These are phyloP conservation scores for Conus canariensis DNA, from an alignment of 2,888 invertebrate genomes.

Conservation along the genomic window DNA sequence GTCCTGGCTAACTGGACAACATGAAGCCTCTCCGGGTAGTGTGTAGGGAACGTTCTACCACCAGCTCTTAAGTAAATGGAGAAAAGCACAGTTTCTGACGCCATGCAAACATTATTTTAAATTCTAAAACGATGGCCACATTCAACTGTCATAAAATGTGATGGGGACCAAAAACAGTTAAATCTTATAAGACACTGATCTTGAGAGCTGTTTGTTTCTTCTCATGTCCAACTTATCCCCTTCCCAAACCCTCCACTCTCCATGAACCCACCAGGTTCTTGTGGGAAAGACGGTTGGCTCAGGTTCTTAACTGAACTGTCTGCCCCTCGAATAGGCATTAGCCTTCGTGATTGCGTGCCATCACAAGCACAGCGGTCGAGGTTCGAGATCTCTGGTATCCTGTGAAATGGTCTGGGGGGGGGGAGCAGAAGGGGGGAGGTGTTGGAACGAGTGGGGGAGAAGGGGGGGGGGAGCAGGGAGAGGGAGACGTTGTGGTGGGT, in stretches of 20 bases:
- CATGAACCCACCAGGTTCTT: not conserved
- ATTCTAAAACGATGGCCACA: no score
- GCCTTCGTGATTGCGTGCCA: conserved; percentile 37
- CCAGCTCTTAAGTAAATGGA: no score
- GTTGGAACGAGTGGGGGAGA: not conserved
- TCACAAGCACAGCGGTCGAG: conserved; percentile 18
- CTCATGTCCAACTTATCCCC: no score
- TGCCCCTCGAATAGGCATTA: conserved; percentile 6
- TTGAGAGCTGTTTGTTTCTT: no score
- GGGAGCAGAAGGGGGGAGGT: not conserved
- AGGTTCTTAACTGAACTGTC: conserved; percentile 9
- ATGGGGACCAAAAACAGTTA: no score
- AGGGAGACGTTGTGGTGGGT: not conserved
- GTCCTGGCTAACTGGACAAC: no score
- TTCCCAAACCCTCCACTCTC: not conserved
- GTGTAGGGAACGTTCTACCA: not conserved
- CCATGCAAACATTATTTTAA: no score
- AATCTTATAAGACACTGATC: no score
- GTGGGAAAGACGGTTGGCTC: not conserved
- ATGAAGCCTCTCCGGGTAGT: not conserved
- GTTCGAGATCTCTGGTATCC: not conserved
- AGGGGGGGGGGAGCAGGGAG: not conserved
- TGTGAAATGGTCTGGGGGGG: not conserved
- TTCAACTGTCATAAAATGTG: no score
- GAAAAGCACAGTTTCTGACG: no score